Evolutionary conservation across 2,797 vertebrate species (phyloP), one percentile per base, ranked within the genome.

Genomic region (Schizopygopsis malacanthus): DNA sequence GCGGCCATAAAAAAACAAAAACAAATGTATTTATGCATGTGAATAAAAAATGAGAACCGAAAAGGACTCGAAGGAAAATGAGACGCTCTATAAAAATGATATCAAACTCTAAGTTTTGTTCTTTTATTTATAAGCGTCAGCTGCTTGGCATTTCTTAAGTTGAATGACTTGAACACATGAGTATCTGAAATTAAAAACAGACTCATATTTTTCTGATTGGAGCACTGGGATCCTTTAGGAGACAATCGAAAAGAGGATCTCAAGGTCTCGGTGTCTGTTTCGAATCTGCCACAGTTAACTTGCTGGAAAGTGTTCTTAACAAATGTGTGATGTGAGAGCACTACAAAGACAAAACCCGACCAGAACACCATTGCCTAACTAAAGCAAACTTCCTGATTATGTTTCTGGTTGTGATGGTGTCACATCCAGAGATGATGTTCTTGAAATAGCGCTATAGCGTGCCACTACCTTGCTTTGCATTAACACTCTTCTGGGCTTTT

Each of bases 151-250:
- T 92, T 90, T 90, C 86, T 83, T 88, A 87, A 87, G 89, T 85
- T 88, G 87, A 91, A 85, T 87, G 90, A 90, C 56, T 89, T 88
- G 83, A 91, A 90, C 84, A 86, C 90, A 88, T 87, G 72, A 87
- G 92, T 87, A 81, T 89, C 86, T 90, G 87, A 91, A 95, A 96
- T 92, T 93, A 88, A 91, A 95, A 94, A 90, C 95, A 96, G 94
- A 95, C 93, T 93, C 11, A 89, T 81, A 90, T 39, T 71, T 83
- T 70, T 76, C 67, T 65, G 78, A 85, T 84, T 86, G 89, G 90
- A 91, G 59, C 78, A 78, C 82, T 88, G 90, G 91, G 67, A 83
- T 82, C 82, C 73, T 76, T 71, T 37, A 78, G 83, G 72, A 80
- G 80, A 88, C 65, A 72, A 85, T 45, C 41, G 72, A 91, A 92